A percentile compares a stretch with the other conserved stretches of the same genome.
Conservation (phyloP, 2,888 invertebrate species). For the Petrolisthes manimaculis region DNA sequence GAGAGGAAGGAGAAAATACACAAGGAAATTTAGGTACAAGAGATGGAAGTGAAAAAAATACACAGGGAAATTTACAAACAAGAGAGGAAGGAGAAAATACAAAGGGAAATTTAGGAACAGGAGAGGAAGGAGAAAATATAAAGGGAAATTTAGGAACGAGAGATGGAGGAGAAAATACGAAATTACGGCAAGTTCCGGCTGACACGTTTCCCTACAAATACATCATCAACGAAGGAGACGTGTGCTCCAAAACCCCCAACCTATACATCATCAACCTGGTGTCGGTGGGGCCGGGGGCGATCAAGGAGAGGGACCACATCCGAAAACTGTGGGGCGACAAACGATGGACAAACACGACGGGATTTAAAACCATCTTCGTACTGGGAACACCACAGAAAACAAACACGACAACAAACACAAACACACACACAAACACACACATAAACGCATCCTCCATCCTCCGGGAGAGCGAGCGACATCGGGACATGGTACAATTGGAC, state of each 20-base stretch:
- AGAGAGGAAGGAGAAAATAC: no score
- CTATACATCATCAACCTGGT: slow-evolving; percentile 38
- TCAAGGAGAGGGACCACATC: slow-evolving; percentile 19
- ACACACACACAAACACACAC: no score
- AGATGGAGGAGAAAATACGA: no score
- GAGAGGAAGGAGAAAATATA: no score
- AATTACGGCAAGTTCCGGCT: no score
- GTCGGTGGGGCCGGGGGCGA: slow-evolving; percentile 17
- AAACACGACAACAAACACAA: background rate
- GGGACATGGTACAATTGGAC: slow-evolving; percentile 59
- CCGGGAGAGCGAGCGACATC: slow-evolving; percentile 61
- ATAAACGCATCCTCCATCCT: no score
- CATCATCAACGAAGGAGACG: slow-evolving; percentile 39
- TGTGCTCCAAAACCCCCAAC: slow-evolving; percentile 6
- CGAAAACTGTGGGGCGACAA: slow-evolving; percentile 37
- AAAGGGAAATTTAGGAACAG: no score
- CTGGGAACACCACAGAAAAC: background rate
- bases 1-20: no score
- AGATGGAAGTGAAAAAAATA: no score
- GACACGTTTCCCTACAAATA: slow-evolving; percentile 40
- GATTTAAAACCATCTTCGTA: slow-evolving; percentile 39
- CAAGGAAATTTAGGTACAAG: no score
- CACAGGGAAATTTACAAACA: no score
- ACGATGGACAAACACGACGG: slow-evolving; percentile 23
- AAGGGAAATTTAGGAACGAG: no score